Conservation (phyloP, 2,888 invertebrate genomes). For the Cephonodes hylas region DNA sequence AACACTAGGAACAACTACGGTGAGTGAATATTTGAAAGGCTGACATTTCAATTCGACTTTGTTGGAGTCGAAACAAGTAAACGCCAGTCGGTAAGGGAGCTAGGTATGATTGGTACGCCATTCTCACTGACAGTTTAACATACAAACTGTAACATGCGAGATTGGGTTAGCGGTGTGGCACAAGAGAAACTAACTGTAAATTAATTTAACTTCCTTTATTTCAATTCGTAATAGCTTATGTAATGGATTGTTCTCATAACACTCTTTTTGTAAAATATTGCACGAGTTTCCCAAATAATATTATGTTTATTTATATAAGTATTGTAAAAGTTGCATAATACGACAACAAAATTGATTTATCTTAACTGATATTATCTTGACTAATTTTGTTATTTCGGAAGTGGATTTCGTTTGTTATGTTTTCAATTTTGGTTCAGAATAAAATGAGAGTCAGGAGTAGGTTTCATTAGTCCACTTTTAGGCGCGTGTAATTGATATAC, state of each 20-base stretch:
- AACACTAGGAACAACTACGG: constrained; percentile 22
- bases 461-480: no score
- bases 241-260: background rate
- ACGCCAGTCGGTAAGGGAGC: constrained; percentile 32
- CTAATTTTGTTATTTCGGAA: no score
- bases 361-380: no score
- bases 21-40: constrained; percentile 47
- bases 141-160: constrained; percentile 16
- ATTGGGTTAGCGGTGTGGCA: constrained; percentile 9
- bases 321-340: no score
- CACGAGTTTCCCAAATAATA: background rate
- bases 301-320: background rate
- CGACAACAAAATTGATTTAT: no score
- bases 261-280: background rate
- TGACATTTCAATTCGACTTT: constrained; percentile 73
- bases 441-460: no score
- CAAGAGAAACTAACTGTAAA: constrained; percentile 14
- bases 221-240: background rate
- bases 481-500: background rate
- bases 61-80: constrained; percentile 36
- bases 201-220: background rate
- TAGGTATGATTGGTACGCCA: constrained; percentile 39
- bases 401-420: no score
- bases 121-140: constrained; percentile 39
- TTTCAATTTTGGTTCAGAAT: no score